Base-by-base conservation (phyloP, 2,888 invertebrate genomes). In the Cerastis leucographa region DNA sequence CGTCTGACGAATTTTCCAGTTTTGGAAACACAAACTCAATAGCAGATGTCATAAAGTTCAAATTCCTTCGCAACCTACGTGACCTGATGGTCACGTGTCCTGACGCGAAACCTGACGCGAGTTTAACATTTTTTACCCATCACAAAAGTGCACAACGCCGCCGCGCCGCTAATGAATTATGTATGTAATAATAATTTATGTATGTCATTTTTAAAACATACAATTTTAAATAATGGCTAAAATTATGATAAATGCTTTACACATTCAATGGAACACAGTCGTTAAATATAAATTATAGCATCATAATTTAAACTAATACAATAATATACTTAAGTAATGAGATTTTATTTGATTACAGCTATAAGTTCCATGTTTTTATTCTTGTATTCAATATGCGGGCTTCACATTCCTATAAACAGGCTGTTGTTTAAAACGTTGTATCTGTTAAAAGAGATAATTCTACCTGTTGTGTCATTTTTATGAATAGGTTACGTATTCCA, bases 281-380 rank as follows among this genome's bases (percentile, higher is more conserved):
- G 54, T 22, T 42, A 51, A 68, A 54, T 46, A 59, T 29, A 19
- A 46, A 35, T 35, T 59, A 40, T 67, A 78, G 46, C 54, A 19
- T 66, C 25, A 70, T 76, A 51, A 65, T 19, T 40, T 44, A n/a
- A n/a, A 3, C 44, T 44, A 44, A 44, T 44, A 14, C 44, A 44
- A 14, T 44, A 49, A 49, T 19, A 12, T 29, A 56, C 67, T n/a
- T 46, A 59, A 19, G 11, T 56, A 70, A 61, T 80, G 85, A 73
- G 81, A 85, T 81, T 81, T 49, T 11, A 17, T 61, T 74, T 51
- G 17, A 66, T 72, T 44, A 70, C 51, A 59, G 0, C 8, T 19
- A 40, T 59, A 17, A 4, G 29, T 40, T 44, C 5, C 29, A 42
- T 22, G 29, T n/a, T 40, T 51, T 22, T 14, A 25, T 49, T 17